These are phyloP conservation scores for Caradrina clavipalpis DNA, from an alignment of 2,888 invertebrate genomes.

Conservation along the genomic window DNA sequence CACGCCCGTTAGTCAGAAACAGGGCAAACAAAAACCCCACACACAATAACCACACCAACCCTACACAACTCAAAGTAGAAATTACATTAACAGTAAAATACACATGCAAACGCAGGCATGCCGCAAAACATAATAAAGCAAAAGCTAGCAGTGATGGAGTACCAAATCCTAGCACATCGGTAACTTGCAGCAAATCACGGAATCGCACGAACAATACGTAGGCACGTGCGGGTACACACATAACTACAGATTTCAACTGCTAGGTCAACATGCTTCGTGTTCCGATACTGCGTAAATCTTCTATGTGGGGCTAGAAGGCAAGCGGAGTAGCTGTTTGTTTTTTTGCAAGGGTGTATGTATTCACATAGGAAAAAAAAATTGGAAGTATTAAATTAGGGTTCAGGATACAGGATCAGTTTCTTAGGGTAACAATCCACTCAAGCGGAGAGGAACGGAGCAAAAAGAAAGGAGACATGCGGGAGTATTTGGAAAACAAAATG, in stretches of 20 bases:
- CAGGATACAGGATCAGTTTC: too few relatives aligned
- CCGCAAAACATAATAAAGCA: constrained; percentile 20
- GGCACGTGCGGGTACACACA: constrained; percentile 66
- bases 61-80: background rate
- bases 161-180: constrained; percentile 35
- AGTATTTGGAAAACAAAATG: too few relatives aligned
- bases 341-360: too few relatives aligned
- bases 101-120: constrained; percentile 3
- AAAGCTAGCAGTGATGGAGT: constrained; percentile 29
- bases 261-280: constrained; percentile 80
- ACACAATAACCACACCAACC: background rate
- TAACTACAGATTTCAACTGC: constrained; percentile 74
- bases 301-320: constrained; percentile 65
- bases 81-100: constrained; percentile 4
- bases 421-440: too few relatives aligned
- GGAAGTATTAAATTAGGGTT: too few relatives aligned
- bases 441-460: too few relatives aligned
- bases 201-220: constrained; percentile 53
- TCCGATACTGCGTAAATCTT: constrained; percentile 83
- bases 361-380: too few relatives aligned
- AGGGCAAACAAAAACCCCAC: too few relatives aligned
- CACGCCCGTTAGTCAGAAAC: too few relatives aligned
- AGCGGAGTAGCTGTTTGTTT: background rate
- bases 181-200: constrained; percentile 56
- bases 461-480: too few relatives aligned